Evolutionary conservation across 2,888 invertebrate genomes (phyloP).

Genomic region (Tanaodytes sp.): DNA sequence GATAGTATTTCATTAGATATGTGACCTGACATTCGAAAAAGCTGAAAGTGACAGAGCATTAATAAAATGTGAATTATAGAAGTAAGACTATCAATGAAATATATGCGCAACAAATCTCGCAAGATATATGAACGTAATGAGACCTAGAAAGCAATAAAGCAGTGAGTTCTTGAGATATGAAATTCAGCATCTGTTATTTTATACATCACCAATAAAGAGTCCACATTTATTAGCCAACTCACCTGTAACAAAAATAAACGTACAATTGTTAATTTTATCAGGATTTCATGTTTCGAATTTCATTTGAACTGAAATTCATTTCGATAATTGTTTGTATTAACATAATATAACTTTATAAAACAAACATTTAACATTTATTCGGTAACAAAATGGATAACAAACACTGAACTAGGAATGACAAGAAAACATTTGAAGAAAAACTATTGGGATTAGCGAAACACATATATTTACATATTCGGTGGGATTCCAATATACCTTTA

Average conservation of each 20-base stretch:
- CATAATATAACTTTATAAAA: too few relatives aligned
- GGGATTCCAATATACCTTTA: too few relatives aligned
- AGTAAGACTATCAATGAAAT: constrained; percentile 22
- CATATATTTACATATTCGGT: too few relatives aligned
- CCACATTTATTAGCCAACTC: constrained; percentile 28
- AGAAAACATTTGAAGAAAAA: too few relatives aligned
- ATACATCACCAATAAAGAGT: constrained; percentile 43
- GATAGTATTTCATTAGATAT: constrained; percentile 37
- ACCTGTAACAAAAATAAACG: constrained; percentile 48
- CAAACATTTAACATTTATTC: too few relatives aligned
- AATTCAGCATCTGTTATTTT: constrained; percentile 21
- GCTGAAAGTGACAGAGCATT: constrained; percentile 52
- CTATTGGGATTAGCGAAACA: too few relatives aligned
- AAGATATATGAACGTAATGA: constrained; percentile 22
- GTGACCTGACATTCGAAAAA: constrained; percentile 37
- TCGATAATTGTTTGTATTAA: too few relatives aligned
- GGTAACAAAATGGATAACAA: too few relatives aligned
- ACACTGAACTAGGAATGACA: too few relatives aligned
- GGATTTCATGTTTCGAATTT: too few relatives aligned
- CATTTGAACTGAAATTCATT: too few relatives aligned
- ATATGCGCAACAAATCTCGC: constrained; percentile 30
- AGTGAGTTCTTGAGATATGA: constrained; percentile 31
- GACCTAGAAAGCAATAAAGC: constrained; percentile 44
- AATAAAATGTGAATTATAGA: constrained; percentile 36
- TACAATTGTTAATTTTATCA: neutral